Evolutionary conservation across 2,888 invertebrate species (phyloP), one percentile per base, ranked within the genome.

Genomic region (Drosophila fungiperda): DNA sequence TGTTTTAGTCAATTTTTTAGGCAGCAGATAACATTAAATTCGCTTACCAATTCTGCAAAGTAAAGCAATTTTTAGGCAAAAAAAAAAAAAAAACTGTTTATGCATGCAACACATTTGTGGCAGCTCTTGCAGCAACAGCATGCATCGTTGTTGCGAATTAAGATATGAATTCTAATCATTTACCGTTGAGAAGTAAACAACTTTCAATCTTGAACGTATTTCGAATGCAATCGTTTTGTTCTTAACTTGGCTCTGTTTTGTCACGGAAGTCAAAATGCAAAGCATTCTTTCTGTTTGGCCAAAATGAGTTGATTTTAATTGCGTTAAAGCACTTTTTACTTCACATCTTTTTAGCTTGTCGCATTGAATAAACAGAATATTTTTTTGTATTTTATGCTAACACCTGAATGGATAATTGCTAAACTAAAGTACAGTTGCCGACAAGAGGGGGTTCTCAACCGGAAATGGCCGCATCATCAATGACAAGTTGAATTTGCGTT

Each of bases 381-480:
- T 29, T 50, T 38, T 50, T 17, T 29, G n/a, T 6, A 17, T 26
- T 49, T 4, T 20, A 45, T 20, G 7, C 20, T 45, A 54, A 15
- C 23, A 36, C 9, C 36, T 17, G 36, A 17, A 26, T 17, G 23
- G 26, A 26, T 26, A 26, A 49, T 26, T 26, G 5, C 20, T 8
- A 17, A 20, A 9, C 15, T 1, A 15, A 29, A 60, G 59, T 72
- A 72, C 63, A 69, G 69, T 69, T 69, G 63, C 42, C 63, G 45
- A 29, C 48, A 58, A 63, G 15, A 63, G 11, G 29, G 15, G 29
- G 53, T 15, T 50, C 7, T 2, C 32, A 57, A 20, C 61, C 75
- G 71, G 76, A 76, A 75, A 45, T 54, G 53, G 45, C n/a, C 52
- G 55, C 36, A 11, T 23, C 40, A 61, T 55, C 59, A 72, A 73